These are phyloP conservation scores for Atlantisia rogersi DNA, from an alignment of 2,113 vertebrate species.

Conservation along the genomic window DNA sequence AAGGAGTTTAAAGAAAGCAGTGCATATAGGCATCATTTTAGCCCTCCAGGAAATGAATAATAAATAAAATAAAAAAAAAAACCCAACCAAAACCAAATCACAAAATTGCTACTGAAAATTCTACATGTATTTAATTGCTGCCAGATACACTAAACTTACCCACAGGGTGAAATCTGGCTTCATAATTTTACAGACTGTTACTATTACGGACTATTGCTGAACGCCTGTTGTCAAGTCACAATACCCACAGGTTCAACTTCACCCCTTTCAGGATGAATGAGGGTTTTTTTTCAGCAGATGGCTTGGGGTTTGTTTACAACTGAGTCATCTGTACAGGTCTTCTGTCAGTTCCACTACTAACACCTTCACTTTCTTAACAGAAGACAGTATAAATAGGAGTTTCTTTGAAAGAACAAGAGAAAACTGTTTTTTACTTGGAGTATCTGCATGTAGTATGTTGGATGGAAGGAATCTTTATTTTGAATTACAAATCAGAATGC, in stretches of 20 bases:
- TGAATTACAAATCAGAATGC: neutral
- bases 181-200: neutral
- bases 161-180: neutral
- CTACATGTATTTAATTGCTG: neutral
- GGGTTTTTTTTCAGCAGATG: neutral
- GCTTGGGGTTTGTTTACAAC: neutral
- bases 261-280: neutral
- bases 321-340: neutral
- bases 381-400: neutral
- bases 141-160: neutral
- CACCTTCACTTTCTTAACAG: neutral
- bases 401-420: neutral
- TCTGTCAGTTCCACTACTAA: neutral
- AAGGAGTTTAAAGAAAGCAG: neutral
- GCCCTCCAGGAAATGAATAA: neutral
- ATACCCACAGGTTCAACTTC: neutral
- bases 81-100: neutral
- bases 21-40: neutral
- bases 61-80: too few relatives aligned
- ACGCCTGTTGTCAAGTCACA: neutral
- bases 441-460: slow-evolving; percentile 11
- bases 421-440: neutral
- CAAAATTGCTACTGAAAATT: neutral
- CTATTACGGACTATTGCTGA: neutral
- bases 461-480: neutral